Evolutionary conservation across 2,888 invertebrate genomes (phyloP).

Genomic region (Lagria hirta): DNA sequence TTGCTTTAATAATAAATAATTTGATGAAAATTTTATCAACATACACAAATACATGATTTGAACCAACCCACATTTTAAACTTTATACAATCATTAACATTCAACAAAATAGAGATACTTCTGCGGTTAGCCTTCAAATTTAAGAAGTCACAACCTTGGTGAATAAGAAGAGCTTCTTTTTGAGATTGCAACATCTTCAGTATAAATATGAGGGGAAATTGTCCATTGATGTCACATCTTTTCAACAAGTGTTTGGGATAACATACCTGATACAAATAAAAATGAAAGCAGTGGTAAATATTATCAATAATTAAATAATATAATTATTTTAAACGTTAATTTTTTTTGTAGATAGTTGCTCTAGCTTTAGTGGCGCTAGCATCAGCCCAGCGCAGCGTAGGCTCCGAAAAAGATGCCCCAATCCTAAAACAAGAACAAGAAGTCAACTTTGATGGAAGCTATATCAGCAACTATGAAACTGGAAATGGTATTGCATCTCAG

Average conservation of each 20-base stretch:
- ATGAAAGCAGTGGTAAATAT: slow-evolving; percentile 8
- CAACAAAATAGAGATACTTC: no score
- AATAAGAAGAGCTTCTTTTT: slow-evolving; percentile 16
- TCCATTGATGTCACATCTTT: slow-evolving; percentile 13
- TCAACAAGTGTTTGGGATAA: slow-evolving; percentile 7
- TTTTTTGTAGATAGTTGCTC: slow-evolving; percentile 8
- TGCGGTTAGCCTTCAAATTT: slow-evolving; percentile 14
- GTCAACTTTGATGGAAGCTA: slow-evolving; percentile 57
- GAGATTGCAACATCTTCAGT: slow-evolving; percentile 12
- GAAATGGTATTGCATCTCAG: slow-evolving; percentile 55
- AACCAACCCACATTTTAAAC: no score
- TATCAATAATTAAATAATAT: slow-evolving; percentile 3
- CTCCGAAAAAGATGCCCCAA: slow-evolving; percentile 32
- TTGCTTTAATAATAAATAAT: no score
- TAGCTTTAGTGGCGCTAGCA: slow-evolving; percentile 30
- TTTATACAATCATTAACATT: no score
- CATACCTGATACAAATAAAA: no score
- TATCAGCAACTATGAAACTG: slow-evolving; percentile 55
- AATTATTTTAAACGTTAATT: background rate
- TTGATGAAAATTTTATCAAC: no score
- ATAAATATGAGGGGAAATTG: slow-evolving; percentile 13
- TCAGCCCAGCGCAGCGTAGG: slow-evolving; percentile 12
- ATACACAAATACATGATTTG: no score
- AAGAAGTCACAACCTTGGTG: slow-evolving; percentile 14
- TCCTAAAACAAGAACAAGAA: slow-evolving; percentile 49